A percentile compares a stretch with the other conserved stretches of the same genome.
Evolutionary conservation across 2,113 vertebrate species (phyloP).

Genomic region (Cyanoramphus novaezelandiae): DNA sequence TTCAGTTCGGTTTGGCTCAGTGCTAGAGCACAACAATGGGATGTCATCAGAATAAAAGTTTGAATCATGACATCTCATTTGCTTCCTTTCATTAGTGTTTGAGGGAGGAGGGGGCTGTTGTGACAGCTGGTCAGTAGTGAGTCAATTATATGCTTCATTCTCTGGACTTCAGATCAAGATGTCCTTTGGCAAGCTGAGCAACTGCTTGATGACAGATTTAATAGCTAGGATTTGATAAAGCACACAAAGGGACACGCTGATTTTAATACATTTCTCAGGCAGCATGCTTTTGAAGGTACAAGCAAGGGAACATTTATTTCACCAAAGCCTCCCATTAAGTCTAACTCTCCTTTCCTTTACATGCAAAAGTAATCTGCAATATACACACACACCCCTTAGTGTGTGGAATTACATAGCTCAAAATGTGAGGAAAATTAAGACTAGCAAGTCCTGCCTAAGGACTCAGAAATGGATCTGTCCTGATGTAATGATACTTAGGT

Average conservation of each 20-base stretch:
- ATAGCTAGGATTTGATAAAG: background rate
- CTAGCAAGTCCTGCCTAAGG: background rate
- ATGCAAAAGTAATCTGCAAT: background rate
- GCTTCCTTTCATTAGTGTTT: slow-evolving; percentile 29
- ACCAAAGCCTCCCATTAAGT: background rate
- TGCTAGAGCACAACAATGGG: background rate
- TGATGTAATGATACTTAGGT: background rate
- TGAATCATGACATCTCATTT: background rate
- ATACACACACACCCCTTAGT: fast-evolving
- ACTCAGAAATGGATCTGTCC: background rate
- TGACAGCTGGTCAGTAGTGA: slow-evolving; percentile 43
- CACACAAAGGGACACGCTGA: background rate
- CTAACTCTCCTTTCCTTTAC: background rate
- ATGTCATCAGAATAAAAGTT: background rate
- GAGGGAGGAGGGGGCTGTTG: background rate
- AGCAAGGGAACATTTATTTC: background rate
- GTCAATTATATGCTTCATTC: slow-evolving; percentile 42
- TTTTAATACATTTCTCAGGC: background rate
- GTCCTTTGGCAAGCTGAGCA: slow-evolving; percentile 38
- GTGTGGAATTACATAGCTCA: background rate
- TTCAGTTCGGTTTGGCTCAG: background rate
- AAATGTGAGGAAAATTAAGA: background rate
- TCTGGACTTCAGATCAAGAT: slow-evolving; percentile 24
- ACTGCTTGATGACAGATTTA: background rate
- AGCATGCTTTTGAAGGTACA: background rate